These are phyloP conservation scores for western clawed frog (Xenopus tropicalis) DNA, from an alignment of 2,113 vertebrate species.

Conservation along the genomic window DNA sequence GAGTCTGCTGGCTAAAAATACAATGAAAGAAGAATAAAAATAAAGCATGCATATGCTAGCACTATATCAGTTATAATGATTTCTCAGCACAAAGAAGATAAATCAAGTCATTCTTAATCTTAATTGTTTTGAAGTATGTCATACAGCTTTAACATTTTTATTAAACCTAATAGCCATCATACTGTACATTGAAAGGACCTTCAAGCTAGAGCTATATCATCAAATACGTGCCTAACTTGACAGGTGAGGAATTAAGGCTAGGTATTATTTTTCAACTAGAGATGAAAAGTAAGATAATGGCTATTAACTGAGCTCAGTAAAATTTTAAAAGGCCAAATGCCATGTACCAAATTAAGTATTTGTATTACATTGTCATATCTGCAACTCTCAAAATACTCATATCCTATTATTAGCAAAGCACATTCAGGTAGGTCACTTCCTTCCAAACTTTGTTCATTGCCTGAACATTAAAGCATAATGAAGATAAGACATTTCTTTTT, in stretches of 20 bases:
- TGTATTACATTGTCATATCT: no score
- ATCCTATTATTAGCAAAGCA: no score
- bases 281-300: not conserved
- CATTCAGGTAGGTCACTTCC: no score
- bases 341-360: no score
- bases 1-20: constrained; percentile 40
- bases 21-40: constrained; percentile 38
- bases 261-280: constrained; percentile 16
- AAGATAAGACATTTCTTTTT: no score
- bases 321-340: no score
- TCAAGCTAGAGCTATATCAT: constrained; percentile 40
- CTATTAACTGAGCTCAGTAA: not conserved
- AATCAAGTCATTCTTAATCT: constrained; percentile 38
- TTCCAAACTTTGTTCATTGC: no score
- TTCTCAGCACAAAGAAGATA: constrained; percentile 27
- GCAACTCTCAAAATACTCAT: no score
- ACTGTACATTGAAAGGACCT: constrained; percentile 40
- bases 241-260: constrained; percentile 22
- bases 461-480: no score
- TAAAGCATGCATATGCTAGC: constrained; percentile 44
- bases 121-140: constrained; percentile 46
- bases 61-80: constrained; percentile 33
- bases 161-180: constrained; percentile 38
- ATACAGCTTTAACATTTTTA: constrained; percentile 41
- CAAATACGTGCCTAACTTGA: constrained; percentile 28